Conservation (phyloP, 2,888 invertebrate species). For the Thera britannica region DNA sequence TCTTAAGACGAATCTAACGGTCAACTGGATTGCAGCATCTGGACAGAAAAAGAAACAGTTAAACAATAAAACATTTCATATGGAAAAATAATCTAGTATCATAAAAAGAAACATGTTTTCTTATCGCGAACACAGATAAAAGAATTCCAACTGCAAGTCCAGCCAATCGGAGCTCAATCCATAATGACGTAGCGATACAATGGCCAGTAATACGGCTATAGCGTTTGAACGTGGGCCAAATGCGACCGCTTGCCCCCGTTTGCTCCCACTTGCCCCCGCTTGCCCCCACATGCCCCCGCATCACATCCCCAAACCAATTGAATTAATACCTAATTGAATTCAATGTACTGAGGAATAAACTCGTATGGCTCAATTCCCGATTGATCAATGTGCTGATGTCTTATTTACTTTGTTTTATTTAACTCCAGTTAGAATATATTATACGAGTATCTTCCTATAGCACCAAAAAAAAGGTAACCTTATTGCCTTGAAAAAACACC, state of each 20-base stretch:
- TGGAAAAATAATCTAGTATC: background rate
- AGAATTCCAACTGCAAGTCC: constrained; percentile 19
- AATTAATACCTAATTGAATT: constrained; percentile 37
- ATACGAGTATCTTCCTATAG: no score
- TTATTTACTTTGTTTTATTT: background rate
- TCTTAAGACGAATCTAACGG: no score
- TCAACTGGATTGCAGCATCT: no score
- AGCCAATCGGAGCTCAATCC: constrained; percentile 30
- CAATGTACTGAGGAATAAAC: constrained; percentile 20
- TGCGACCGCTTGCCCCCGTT: constrained; percentile 15
- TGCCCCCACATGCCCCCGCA: constrained; percentile 20
- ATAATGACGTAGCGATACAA: constrained; percentile 32
- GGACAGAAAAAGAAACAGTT: no score
- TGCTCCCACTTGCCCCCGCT: no score
- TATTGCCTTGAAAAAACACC: no score
- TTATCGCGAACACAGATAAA: constrained; percentile 10
- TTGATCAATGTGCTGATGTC: constrained; percentile 9
- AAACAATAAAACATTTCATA: no score
- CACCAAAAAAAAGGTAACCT: no score
- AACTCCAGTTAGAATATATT: no score
- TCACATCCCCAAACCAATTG: constrained; percentile 27
- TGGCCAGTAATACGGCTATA: constrained; percentile 23
- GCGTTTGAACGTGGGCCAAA: constrained; percentile 32
- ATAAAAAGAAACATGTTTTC: constrained; percentile 4
- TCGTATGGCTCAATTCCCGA: constrained; percentile 27